A percentile compares a stretch with the other conserved stretches of the same genome.
Evolutionary conservation across 2,797 vertebrate genomes (phyloP).

Genomic region (Pipistrellus pygmaeus): DNA sequence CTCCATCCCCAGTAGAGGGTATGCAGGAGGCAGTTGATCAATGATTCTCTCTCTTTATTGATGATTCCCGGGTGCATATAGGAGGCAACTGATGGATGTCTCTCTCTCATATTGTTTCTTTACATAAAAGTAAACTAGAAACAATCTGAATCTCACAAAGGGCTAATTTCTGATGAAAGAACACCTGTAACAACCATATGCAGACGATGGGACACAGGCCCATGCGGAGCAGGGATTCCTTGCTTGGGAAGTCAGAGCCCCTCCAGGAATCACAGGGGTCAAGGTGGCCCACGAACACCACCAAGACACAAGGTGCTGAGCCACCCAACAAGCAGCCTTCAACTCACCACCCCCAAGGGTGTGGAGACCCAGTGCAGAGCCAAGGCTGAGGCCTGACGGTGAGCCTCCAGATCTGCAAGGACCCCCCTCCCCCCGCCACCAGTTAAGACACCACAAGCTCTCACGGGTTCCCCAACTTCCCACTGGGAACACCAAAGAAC

Average conservation of each 20-base stretch:
- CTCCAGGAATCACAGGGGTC: not conserved
- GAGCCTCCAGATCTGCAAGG: not conserved
- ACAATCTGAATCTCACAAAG: not conserved
- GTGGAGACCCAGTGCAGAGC: not conserved
- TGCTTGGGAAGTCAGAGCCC: not conserved
- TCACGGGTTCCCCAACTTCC: accelerated
- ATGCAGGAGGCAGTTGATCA: no score
- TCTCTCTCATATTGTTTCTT: not conserved
- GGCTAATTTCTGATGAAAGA: not conserved
- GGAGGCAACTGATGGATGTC: not conserved
- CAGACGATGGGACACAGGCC: accelerated
- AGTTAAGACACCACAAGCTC: accelerated
- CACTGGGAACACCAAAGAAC: not conserved
- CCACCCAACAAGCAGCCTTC: not conserved
- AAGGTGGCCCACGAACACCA: not conserved
- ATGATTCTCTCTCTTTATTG: no score
- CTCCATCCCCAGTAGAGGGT: no score
- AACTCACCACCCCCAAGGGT: not conserved
- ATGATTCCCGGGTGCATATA: no score
- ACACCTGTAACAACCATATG: not conserved
- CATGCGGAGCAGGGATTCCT: not conserved
- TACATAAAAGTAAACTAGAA: not conserved
- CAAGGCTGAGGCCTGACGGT: accelerated
- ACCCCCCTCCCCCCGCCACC: no score
- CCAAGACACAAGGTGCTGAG: not conserved